Evolutionary conservation across 2,888 invertebrate genomes (phyloP).

Genomic region (Sarcophaga subvicina): DNA sequence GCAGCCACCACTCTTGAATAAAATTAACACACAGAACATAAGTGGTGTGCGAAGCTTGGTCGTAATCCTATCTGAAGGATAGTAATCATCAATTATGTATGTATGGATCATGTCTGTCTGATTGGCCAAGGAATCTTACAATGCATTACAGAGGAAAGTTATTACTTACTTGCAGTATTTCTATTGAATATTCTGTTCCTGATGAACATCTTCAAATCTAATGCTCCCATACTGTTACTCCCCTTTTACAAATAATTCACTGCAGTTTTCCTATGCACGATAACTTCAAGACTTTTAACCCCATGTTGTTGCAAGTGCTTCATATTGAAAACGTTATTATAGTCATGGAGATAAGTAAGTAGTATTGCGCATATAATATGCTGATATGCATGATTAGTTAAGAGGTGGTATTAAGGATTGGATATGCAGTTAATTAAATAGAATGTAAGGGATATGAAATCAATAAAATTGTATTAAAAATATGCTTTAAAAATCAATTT

Average conservation of each 20-base stretch:
- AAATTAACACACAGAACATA: no score
- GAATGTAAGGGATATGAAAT: slow-evolving; percentile 33
- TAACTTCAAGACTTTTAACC: not conserved
- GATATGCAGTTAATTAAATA: slow-evolving; percentile 60
- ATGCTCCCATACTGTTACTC: no score
- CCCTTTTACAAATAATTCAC: not conserved
- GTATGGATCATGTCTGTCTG: no score
- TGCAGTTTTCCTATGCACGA: not conserved
- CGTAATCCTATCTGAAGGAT: no score
- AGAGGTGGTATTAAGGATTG: slow-evolving; percentile 18
- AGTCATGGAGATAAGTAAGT: slow-evolving; percentile 31
- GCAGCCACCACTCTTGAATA: no score
- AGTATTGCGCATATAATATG: slow-evolving; percentile 5
- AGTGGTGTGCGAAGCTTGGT: no score
- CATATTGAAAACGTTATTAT: slow-evolving; percentile 5
- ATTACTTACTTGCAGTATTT: no score
- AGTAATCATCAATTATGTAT: no score
- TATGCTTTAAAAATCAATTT: not conserved
- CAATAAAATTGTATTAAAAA: slow-evolving; percentile 3
- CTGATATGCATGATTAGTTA: slow-evolving; percentile 20
- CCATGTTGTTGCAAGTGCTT: not conserved
- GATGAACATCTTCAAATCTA: no score
- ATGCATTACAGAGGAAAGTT: no score
- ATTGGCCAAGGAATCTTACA: no score
- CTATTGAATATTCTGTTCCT: no score